These are phyloP conservation scores for Corythornis cristatus DNA, from an alignment of 2,113 vertebrate species.

Conservation along the genomic window DNA sequence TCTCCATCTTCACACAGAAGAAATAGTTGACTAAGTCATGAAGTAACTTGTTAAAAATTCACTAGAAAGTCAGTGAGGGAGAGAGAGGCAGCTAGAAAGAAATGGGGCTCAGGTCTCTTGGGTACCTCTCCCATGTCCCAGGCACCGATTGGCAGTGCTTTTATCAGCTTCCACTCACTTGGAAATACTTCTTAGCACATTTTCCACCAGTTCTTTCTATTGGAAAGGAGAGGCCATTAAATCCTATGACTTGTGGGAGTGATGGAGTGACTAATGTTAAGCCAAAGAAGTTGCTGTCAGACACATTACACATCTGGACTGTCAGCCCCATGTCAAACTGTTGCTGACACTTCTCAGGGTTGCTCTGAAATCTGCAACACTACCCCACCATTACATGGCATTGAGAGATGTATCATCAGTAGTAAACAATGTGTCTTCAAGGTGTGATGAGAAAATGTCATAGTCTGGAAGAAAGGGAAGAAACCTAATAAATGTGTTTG, in stretches of 20 bases:
- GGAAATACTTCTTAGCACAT: background rate
- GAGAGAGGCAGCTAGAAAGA: background rate
- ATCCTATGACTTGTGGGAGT: background rate
- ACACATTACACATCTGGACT: slow-evolving; percentile 27
- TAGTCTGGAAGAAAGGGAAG: background rate
- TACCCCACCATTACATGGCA: background rate
- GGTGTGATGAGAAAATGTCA: background rate
- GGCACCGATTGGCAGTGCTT: background rate
- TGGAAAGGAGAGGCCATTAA: background rate
- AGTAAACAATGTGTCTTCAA: background rate
- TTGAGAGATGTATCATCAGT: background rate
- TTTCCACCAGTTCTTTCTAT: slow-evolving; percentile 3
- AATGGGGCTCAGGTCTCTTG: background rate
- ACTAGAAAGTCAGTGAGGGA: background rate
- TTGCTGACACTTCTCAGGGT: background rate
- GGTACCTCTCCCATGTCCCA: background rate
- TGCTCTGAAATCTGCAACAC: background rate
- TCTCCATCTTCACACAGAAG: background rate
- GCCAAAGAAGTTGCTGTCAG: background rate
- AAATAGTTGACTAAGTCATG: slow-evolving; percentile 12
- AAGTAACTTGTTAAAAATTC: background rate
- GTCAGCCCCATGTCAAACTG: background rate
- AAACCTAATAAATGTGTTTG: background rate
- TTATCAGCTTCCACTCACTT: background rate
- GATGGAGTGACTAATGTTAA: slow-evolving; percentile 3